A percentile compares a stretch with the other conserved stretches of the same genome.
These are phyloP conservation scores for Shargacucullia verbasci DNA, from an alignment of 2,888 invertebrate species.

Conservation along the genomic window DNA sequence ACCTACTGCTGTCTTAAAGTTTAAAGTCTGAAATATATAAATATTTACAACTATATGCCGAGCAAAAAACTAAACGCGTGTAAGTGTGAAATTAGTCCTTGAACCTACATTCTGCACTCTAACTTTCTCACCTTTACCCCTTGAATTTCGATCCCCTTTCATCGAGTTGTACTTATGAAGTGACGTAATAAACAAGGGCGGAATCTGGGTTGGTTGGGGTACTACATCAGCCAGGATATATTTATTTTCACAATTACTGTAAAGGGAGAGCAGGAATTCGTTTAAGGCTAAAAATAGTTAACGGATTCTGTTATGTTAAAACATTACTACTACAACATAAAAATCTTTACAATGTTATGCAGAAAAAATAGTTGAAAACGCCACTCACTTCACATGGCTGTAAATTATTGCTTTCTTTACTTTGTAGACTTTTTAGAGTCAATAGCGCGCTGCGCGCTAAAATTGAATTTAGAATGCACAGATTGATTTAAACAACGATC, in stretches of 20 bases:
- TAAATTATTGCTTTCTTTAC: conserved; percentile 1
- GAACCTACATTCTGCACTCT: background rate
- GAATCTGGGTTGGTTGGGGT: conserved; percentile 13
- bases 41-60: no score
- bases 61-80: no score
- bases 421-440: conserved; percentile 16
- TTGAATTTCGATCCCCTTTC: conserved; percentile 13
- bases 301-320: conserved; percentile 2
- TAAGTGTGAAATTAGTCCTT: conserved; percentile 3
- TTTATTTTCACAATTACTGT: conserved; percentile 22
- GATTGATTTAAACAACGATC: conserved; percentile 21
- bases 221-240: conserved; percentile 10
- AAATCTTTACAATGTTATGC: background rate
- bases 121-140: conserved; percentile 15
- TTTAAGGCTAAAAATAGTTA: conserved; percentile 2
- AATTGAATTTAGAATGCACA: conserved; percentile 31
- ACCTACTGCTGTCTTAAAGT: no score
- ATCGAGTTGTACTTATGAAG: conserved; percentile 12
- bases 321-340: no score
- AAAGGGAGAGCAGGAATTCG: background rate
- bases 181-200: conserved; percentile 26
- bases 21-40: no score
- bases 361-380: no score
- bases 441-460: conserved; percentile 21
- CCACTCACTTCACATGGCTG: background rate